Percentiles rank a stretch among this genome's conserved stretches.
These are phyloP conservation scores for Spialia ferax DNA, from an alignment of 2,888 invertebrate species.

Conservation along the genomic window DNA sequence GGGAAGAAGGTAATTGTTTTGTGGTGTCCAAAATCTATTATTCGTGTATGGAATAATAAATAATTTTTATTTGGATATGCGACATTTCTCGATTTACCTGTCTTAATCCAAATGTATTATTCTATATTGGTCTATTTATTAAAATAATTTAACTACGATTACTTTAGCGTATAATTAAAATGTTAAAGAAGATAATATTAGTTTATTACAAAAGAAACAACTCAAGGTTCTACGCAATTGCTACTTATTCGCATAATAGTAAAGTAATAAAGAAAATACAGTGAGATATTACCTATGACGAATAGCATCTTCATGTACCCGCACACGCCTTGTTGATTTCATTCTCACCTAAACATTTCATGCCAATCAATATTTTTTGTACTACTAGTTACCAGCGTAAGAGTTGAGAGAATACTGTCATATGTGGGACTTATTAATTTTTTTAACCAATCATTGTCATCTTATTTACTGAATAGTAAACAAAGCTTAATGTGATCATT, in stretches of 20 bases:
- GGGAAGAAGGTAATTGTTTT: neutral
- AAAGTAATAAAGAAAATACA: constrained; percentile 58
- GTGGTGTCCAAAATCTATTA: constrained; percentile 12
- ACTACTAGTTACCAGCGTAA: constrained; percentile 30
- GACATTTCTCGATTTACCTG: constrained; percentile 13
- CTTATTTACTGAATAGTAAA: neutral
- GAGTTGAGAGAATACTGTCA: neutral
- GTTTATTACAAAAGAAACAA: constrained; percentile 46
- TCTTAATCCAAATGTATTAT: neutral
- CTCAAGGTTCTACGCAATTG: constrained; percentile 62
- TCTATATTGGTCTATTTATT: constrained; percentile 8
- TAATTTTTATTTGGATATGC: neutral
- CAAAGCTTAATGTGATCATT: constrained; percentile 39
- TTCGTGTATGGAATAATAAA: neutral
- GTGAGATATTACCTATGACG: constrained; percentile 83
- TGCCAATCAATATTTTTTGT: constrained; percentile 65
- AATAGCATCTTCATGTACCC: constrained; percentile 85
- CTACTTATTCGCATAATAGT: constrained; percentile 61
- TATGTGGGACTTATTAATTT: neutral
- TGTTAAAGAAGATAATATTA: constrained; percentile 43
- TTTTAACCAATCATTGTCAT: neutral
- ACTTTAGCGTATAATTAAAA: constrained; percentile 47
- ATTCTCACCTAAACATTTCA: constrained; percentile 85
- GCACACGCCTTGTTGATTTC: constrained; percentile 85
- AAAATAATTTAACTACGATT: constrained; percentile 45